Conservation (phyloP, 2,888 invertebrate species). For the Pomacea canaliculata region DNA sequence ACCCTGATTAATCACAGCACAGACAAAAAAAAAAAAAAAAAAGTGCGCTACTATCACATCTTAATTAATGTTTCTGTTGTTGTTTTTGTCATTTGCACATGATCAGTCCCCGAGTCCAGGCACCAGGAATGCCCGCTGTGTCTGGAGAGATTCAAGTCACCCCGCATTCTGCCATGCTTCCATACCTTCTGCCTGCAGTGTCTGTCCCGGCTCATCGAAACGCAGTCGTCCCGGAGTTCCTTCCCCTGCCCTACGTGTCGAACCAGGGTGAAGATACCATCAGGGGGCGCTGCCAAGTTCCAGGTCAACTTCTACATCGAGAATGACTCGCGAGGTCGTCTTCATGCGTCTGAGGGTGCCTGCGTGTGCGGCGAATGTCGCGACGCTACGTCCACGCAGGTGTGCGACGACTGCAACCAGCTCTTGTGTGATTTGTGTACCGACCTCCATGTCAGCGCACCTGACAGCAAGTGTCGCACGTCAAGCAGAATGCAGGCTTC, state of each 20-base stretch:
- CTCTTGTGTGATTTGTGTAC: constrained; percentile 12
- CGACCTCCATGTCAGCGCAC: background rate
- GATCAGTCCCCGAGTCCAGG: background rate
- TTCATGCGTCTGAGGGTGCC: background rate
- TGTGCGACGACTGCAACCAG: constrained; percentile 14
- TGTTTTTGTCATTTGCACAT: background rate
- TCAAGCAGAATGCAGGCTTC: background rate
- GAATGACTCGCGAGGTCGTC: background rate
- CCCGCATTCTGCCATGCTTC: constrained; percentile 16
- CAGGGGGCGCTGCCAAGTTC: constrained; percentile 13
- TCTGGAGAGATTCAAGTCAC: constrained; percentile 15
- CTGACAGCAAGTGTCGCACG: background rate
- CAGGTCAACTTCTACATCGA: constrained; percentile 23
- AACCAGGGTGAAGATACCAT: background rate
- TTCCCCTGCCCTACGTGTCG: constrained; percentile 21
- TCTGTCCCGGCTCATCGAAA: constrained; percentile 3
- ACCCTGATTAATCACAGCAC: no score
- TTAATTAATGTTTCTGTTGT: no score
- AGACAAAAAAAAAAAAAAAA: no score
- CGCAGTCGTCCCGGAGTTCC: background rate
- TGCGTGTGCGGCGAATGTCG: constrained; percentile 1
- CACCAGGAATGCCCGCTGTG: constrained; percentile 16
- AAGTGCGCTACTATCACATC: no score
- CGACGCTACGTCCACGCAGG: background rate
- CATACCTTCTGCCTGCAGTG: constrained; percentile 22